Conservation (phyloP, 2,797 vertebrate species). For the Sphenopsis melanotis region DNA sequence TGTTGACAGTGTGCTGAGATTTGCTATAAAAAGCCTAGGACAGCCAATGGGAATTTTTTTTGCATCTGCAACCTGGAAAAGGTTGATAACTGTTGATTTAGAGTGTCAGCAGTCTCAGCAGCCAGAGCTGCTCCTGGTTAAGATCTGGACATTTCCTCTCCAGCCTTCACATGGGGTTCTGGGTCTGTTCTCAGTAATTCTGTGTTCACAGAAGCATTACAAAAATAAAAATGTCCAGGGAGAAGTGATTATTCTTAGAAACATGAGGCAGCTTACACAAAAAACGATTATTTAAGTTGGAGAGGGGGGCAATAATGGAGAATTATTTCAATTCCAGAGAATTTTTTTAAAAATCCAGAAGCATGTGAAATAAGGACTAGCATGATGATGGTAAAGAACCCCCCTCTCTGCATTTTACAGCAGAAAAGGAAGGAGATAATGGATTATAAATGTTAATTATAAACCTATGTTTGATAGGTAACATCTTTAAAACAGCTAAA, state of each 20-base stretch:
- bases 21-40: neutral
- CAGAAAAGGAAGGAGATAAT: neutral
- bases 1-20: neutral
- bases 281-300: neutral
- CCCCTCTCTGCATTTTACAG: neutral
- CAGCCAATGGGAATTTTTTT: neutral
- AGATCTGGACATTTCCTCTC: neutral
- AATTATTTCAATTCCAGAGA: neutral
- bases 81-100: neutral
- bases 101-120: neutral
- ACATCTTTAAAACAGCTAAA: neutral
- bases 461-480: neutral
- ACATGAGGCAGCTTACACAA: neutral
- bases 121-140: neutral
- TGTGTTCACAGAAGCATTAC: neutral
- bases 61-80: neutral
- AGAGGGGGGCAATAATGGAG: neutral
- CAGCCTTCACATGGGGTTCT: neutral
- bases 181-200: neutral
- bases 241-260: neutral
- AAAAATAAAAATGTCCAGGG: neutral
- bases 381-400: neutral
- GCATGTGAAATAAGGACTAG: neutral
- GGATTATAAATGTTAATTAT: neutral
- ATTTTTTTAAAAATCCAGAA: neutral